phyloP scores from a whole-genome alignment of 2,888 invertebrate species.

The Erebia ligea region DNA sequence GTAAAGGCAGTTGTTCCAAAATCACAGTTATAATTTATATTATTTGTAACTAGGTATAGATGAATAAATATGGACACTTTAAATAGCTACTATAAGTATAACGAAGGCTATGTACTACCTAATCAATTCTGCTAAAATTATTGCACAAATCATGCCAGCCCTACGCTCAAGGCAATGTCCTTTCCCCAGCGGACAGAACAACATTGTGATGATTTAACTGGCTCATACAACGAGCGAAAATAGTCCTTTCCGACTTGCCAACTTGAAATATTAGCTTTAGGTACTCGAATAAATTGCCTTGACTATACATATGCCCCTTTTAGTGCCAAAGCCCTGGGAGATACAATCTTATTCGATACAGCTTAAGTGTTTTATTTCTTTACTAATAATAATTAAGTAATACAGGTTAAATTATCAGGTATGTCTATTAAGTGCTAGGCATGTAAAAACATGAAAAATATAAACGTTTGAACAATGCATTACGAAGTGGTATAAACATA shows the following conservation, averaged over 20 bases:
- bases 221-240: conserved; percentile 66
- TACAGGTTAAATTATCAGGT: background rate
- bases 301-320: conserved; percentile 37
- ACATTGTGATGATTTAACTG: conserved; percentile 74
- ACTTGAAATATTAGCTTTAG: conserved; percentile 56
- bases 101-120: background rate
- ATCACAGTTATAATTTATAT: too few species aligned
- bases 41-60: too few species aligned
- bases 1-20: too few species aligned
- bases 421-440: too few species aligned
- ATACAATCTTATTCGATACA: background rate
- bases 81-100: background rate
- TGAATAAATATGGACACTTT: background rate
- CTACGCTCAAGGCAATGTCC: conserved; percentile 65
- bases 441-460: conserved; percentile 31
- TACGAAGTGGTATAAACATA: conserved; percentile 52
- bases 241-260: conserved; percentile 64
- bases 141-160: conserved; percentile 38
- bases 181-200: conserved; percentile 59
- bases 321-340: conserved; percentile 30
- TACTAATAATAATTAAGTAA: background rate
- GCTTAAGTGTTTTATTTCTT: background rate
- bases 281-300: conserved; percentile 42
- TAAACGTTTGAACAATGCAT: conserved; percentile 34
- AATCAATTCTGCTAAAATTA: background rate